phyloP scores from a whole-genome alignment of 2,797 vertebrate genomes.

The Sphenopsis melanotis region DNA sequence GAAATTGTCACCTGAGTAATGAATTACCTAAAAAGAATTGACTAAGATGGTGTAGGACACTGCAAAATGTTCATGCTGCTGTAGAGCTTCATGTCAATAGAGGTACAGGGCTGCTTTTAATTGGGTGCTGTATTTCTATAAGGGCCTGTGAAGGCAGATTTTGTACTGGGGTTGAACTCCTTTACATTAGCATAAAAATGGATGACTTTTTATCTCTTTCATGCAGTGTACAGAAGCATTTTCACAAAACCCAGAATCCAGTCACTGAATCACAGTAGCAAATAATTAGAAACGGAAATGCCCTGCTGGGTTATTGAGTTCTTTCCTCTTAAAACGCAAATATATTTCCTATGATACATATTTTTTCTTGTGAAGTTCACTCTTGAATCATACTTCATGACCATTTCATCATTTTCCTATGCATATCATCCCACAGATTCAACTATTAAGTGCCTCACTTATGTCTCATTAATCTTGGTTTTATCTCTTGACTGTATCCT shows the following conservation, averaged over 20 bases:
- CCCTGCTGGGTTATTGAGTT: background rate
- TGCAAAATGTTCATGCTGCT: background rate
- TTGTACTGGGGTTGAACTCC: background rate
- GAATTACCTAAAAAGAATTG: background rate
- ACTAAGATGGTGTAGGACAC: background rate
- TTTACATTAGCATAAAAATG: background rate
- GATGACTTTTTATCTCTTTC: background rate
- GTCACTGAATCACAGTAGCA: background rate
- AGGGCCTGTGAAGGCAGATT: background rate
- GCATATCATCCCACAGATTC: background rate
- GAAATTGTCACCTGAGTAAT: background rate
- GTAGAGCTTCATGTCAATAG: background rate
- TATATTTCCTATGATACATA: background rate
- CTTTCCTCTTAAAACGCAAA: background rate
- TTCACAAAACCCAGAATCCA: background rate
- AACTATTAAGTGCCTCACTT: conserved; percentile 33
- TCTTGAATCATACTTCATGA: conserved; percentile 2
- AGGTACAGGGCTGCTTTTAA: background rate
- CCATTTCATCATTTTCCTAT: conserved; percentile 4
- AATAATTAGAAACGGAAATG: conserved; percentile 28
- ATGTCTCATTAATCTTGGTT: conserved; percentile 42
- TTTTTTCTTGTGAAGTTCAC: background rate
- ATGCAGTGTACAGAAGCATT: background rate
- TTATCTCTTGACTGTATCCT: conserved; percentile 7
- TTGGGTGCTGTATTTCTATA: background rate